A percentile compares a stretch with the other conserved stretches of the same genome.
Conservation (phyloP, 2,113 vertebrate genomes). For the Brevimyrus niger region DNA sequence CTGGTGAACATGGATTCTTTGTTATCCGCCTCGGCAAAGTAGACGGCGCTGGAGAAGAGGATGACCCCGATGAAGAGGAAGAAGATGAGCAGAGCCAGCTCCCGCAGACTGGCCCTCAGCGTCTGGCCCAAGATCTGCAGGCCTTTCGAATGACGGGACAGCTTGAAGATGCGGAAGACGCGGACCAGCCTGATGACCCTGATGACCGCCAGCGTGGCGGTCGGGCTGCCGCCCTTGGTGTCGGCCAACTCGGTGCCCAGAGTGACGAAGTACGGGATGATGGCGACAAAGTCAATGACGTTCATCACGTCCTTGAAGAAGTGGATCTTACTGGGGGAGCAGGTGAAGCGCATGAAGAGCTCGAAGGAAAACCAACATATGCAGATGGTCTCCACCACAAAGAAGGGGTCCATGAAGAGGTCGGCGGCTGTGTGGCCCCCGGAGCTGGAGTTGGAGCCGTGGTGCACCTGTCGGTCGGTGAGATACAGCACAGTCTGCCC, state of each 20-base stretch:
- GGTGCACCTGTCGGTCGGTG: conserved; percentile 27
- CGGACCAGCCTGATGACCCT: conserved; percentile 76
- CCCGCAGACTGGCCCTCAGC: conserved; percentile 79
- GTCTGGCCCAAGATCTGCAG: conserved; percentile 88
- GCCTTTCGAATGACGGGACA: conserved; percentile 84
- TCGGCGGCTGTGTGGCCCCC: conserved; percentile 18
- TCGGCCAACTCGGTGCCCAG: conserved; percentile 78
- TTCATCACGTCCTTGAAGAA: conserved; percentile 94
- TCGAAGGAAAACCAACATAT: conserved; percentile 92
- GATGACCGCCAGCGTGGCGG: conserved; percentile 79
- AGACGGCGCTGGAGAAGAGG: conserved; percentile 81
- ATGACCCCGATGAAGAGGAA: conserved; percentile 93
- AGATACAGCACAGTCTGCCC: conserved; percentile 27
- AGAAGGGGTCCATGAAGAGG: conserved; percentile 78
- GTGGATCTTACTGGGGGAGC: conserved; percentile 68
- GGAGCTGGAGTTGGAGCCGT: conserved; percentile 39
- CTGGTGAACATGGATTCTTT: conserved; percentile 71
- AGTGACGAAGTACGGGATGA: conserved; percentile 82
- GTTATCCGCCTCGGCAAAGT: conserved; percentile 82
- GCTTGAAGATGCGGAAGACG: conserved; percentile 85
- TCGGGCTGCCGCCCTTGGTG: conserved; percentile 65
- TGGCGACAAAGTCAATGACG: conserved; percentile 86
- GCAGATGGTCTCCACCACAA: conserved; percentile 80
- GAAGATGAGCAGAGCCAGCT: conserved; percentile 87
- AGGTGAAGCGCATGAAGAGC: conserved; percentile 67